These are phyloP conservation scores for Centropus unirufus DNA, from an alignment of 2,113 vertebrate genomes.

Conservation along the genomic window DNA sequence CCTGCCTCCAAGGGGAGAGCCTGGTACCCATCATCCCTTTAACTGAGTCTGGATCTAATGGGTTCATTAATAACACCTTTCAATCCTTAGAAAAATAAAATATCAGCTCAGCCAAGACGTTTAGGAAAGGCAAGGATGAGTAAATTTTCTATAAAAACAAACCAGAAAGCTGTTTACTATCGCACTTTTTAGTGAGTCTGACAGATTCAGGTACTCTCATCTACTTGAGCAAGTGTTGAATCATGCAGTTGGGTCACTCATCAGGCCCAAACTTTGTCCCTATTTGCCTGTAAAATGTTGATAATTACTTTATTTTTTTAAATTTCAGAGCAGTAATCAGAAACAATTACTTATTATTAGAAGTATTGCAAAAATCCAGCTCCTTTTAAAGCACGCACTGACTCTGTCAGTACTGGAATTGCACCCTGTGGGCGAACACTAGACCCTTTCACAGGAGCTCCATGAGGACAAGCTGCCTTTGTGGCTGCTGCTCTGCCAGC, in stretches of 20 bases:
- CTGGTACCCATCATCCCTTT: neutral
- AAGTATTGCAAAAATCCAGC: neutral
- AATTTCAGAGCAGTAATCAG: neutral
- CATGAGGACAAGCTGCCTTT: neutral
- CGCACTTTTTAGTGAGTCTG: neutral
- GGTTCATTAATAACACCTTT: neutral
- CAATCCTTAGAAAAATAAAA: neutral
- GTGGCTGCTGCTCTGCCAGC: neutral
- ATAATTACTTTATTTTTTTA: neutral
- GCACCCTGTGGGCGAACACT: neutral
- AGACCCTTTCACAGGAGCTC: neutral
- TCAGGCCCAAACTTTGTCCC: neutral
- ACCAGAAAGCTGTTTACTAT: neutral
- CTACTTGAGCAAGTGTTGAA: neutral
- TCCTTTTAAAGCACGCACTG: neutral
- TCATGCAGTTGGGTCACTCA: neutral
- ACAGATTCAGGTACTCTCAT: neutral
- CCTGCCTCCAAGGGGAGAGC: neutral
- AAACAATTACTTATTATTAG: neutral
- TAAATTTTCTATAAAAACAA: slow-evolving; percentile 7
- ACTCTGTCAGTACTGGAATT: neutral
- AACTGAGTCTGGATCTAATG: neutral
- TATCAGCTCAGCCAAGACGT: neutral
- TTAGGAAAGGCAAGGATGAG: neutral
- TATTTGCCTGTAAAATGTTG: neutral